These are phyloP conservation scores for Arvicanthis niloticus DNA, from an alignment of 2,113 vertebrate genomes.

Conservation along the genomic window DNA sequence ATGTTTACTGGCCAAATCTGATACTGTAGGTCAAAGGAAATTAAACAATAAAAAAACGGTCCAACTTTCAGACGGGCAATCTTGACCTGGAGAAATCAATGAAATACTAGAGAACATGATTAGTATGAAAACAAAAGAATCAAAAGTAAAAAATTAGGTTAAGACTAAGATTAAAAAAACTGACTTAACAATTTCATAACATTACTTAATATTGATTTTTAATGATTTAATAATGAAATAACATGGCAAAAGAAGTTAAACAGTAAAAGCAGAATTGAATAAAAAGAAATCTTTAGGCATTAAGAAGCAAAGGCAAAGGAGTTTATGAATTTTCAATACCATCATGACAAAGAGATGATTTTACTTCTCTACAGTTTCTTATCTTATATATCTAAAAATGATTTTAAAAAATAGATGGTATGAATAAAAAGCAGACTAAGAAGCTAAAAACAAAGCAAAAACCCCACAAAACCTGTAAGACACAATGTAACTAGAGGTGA, in stretches of 20 bases:
- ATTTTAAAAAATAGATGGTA: not conserved
- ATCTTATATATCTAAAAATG: not conserved
- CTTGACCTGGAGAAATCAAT: slow-evolving; percentile 20
- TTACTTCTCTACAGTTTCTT: slow-evolving; percentile 6
- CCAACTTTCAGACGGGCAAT: not conserved
- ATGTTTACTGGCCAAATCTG: slow-evolving; percentile 20
- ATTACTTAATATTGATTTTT: slow-evolving; percentile 7
- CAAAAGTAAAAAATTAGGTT: not conserved
- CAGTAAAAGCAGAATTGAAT: not conserved
- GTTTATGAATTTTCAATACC: not conserved
- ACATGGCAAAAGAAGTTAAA: slow-evolving; percentile 5
- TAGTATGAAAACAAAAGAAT: not conserved
- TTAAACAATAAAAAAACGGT: slow-evolving; percentile 18
- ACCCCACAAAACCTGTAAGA: not conserved
- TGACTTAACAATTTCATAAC: not conserved
- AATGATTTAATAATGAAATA: not conserved
- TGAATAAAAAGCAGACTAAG: not conserved
- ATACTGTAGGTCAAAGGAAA: not conserved
- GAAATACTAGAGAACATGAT: not conserved
- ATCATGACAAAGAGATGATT: not conserved
- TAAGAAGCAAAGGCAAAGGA: not conserved
- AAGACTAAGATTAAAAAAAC: not conserved
- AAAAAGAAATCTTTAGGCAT: not conserved
- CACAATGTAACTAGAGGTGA: not conserved
- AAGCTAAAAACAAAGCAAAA: not conserved